phyloP scores from a whole-genome alignment of 2,113 vertebrate genomes.

The Protomyctophum bolini region DNA sequence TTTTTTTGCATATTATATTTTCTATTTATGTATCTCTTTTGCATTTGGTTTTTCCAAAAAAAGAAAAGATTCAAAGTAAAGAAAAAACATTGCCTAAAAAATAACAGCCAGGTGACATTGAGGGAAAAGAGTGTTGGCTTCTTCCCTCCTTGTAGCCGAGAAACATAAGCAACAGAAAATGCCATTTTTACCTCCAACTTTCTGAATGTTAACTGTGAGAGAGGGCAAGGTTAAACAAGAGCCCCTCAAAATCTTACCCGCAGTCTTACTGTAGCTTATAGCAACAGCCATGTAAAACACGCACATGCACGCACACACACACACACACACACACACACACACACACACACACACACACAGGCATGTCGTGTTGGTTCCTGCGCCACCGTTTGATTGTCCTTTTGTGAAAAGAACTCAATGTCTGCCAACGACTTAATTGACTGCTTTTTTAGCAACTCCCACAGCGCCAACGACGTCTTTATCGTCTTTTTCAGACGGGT shows the following conservation, averaged over 20 bases:
- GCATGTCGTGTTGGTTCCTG: conserved; percentile 25
- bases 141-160: conserved; percentile 69
- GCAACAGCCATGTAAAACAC: conserved; percentile 71
- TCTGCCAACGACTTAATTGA: no score
- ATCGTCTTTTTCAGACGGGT: no score
- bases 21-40: conserved; percentile 54
- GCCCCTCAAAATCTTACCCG: conserved; percentile 64
- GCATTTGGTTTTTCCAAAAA: conserved; percentile 25
- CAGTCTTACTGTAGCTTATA: conserved; percentile 77
- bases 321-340: no score
- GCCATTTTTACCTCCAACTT: conserved; percentile 70
- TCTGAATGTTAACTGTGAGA: conserved; percentile 76
- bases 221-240: conserved; percentile 36
- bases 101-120: conserved; percentile 53
- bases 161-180: conserved; percentile 64
- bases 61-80: not conserved
- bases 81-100: conserved; percentile 50
- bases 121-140: conserved; percentile 47
- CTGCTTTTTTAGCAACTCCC: no score
- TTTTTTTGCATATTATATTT: conserved; percentile 51
- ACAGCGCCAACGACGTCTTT: no score
- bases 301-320: conserved; percentile 61
- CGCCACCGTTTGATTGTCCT: conserved; percentile 19
- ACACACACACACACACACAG: no score
- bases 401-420: conserved; percentile 25